Percentiles rank a stretch among this genome's conserved stretches.
Conservation (phyloP, 2,888 invertebrate species). For the Augiades crinisus region DNA sequence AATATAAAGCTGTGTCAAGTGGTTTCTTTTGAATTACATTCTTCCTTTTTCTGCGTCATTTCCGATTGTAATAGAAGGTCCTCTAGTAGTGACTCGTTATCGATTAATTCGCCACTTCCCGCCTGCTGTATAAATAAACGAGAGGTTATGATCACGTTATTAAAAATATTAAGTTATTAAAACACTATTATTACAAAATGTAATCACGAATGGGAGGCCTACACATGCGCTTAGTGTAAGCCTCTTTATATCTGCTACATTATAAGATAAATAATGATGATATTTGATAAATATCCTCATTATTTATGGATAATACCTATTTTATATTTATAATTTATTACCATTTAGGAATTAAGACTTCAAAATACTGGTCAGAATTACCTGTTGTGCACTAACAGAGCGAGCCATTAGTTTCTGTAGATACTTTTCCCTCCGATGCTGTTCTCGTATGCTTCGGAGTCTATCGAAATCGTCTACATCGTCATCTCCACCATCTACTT, state of each 20-base stretch:
- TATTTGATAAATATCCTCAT: too few relatives aligned
- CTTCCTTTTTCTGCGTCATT: conserved; percentile 46
- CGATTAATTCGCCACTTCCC: conserved; percentile 63
- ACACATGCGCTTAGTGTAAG: too few relatives aligned
- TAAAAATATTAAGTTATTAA: too few relatives aligned
- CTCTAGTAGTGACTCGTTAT: conserved; percentile 68
- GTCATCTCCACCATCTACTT: conserved; percentile 59
- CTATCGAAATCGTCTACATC: conserved; percentile 86
- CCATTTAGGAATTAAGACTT: too few relatives aligned
- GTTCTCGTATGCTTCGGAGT: conserved; percentile 85
- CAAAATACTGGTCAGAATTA: too few relatives aligned
- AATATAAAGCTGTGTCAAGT: conserved; percentile 69
- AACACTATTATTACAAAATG: too few relatives aligned
- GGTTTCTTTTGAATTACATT: conserved; percentile 49
- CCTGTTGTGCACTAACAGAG: conserved; percentile 80
- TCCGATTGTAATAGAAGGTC: conserved; percentile 58
- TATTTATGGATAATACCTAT: too few relatives aligned
- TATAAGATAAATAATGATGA: too few relatives aligned
- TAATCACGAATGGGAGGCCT: too few relatives aligned
- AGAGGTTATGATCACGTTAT: too few relatives aligned
- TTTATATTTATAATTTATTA: too few relatives aligned
- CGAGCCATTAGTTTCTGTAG: conserved; percentile 83
- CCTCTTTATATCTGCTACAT: too few relatives aligned
- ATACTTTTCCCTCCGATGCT: conserved; percentile 84
- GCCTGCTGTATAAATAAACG: conserved; percentile 56